These are phyloP conservation scores for Leptopilina myrica DNA, from an alignment of 2,888 invertebrate species.

Conservation along the genomic window DNA sequence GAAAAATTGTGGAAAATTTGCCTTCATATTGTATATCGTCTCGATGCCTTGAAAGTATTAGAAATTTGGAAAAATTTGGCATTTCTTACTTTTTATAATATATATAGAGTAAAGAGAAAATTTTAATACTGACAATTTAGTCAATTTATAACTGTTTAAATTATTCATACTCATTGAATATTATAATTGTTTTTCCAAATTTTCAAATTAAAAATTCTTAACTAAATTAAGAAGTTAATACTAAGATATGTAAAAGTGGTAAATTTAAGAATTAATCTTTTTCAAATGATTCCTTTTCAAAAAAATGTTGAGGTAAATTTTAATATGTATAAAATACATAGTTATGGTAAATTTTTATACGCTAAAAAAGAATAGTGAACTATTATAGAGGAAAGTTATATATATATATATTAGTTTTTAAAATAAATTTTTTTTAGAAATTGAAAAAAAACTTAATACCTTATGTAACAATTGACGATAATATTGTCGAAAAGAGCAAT, in stretches of 20 bases:
- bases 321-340: background rate
- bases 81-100: background rate
- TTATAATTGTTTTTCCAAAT: too few relatives aligned
- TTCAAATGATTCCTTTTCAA: background rate
- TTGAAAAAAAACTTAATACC: background rate
- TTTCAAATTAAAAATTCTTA: too few relatives aligned
- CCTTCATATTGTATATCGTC: background rate
- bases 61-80: background rate
- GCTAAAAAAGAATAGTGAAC: too few relatives aligned
- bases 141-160: too few relatives aligned
- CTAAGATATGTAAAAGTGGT: too few relatives aligned
- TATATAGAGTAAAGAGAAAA: background rate
- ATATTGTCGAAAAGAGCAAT: constrained; percentile 5
- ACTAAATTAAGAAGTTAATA: too few relatives aligned
- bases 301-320: constrained; percentile 5
- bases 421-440: background rate
- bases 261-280: too few relatives aligned
- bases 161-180: too few relatives aligned
- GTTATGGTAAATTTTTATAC: too few relatives aligned
- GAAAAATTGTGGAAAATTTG: constrained; percentile 1
- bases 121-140: too few relatives aligned
- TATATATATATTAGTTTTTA: too few relatives aligned
- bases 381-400: too few relatives aligned
- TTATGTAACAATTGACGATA: background rate
- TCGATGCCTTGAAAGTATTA: constrained; percentile 10